Base-by-base conservation (phyloP, 92 coral and sea anemone genomes). In the Metridium senile region DNA sequence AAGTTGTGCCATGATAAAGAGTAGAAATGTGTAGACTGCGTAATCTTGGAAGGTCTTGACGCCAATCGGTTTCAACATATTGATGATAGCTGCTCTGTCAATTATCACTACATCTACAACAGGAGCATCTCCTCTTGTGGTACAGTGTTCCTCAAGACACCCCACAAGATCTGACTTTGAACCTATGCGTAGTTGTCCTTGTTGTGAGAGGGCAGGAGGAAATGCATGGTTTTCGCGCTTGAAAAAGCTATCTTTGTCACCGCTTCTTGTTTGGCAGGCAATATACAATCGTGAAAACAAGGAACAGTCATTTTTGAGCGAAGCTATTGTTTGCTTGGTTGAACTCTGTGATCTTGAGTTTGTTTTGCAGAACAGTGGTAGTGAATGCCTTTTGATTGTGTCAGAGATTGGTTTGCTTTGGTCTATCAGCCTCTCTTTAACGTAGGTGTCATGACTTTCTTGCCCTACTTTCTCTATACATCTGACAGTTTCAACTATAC, bases 1-100 rank as follows among this genome's bases (percentile, higher is more conserved):
- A 64, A 89, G 85, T 26, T 89, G 93, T 11, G 58, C 9, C 63
- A 19, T 16, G 18, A 88, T 76, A 56, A 68, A 88, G 62, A 87
- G 84, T 13, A 88, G 34, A 54, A 88, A 84, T 1, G 74, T 74
- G 17, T 81, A 13, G 11, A 26, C 70, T 20, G 90, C 85, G 72
- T 89, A 89, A 6, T 68, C 87, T 0, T 66, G 68, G 39, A 81
- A 81, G 0, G 74, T 81, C 59, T 26, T 67, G 23, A 78, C 79
- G 0, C 29, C 56, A n/a, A 69, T 67, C 22, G 88, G 83, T 22
- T 47, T 75, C 51, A 77, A 16, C 84, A 78, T 73, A 31, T 84
- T 84, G 25, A 85, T 63, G 34, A 69, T 74, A 54, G 45, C 78
- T 30, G 89, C 49, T 18, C 80, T 80, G 33, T 84, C 81, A 28